These are phyloP conservation scores for Elephantulus edwardii DNA, from an alignment of 2,113 vertebrate species.

Conservation along the genomic window DNA sequence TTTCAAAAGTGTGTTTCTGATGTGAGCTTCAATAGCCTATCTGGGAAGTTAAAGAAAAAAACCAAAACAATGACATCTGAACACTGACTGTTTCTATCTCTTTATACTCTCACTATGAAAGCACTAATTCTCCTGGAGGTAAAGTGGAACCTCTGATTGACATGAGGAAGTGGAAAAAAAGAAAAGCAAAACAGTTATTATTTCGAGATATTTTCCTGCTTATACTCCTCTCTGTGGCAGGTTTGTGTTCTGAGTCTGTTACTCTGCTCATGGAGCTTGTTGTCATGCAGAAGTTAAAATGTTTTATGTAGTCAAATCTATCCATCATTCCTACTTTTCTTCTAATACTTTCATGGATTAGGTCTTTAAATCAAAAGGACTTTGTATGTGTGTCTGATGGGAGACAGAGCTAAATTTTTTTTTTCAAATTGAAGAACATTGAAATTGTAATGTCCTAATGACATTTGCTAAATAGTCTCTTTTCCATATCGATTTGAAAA, in stretches of 20 bases:
- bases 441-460: not conserved
- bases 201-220: slow-evolving; percentile 41
- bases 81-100: slow-evolving; percentile 26
- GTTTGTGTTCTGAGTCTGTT: not conserved
- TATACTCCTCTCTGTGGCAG: not conserved
- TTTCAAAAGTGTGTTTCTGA: slow-evolving; percentile 65
- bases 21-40: slow-evolving; percentile 59
- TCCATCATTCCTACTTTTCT: slow-evolving; percentile 15
- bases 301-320: slow-evolving; percentile 28
- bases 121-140: slow-evolving; percentile 60
- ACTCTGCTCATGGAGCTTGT: not conserved
- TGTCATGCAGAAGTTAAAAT: slow-evolving; percentile 39
- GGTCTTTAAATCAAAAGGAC: slow-evolving; percentile 41
- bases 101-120: slow-evolving; percentile 59
- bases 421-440: slow-evolving; percentile 6
- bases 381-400: not conserved
- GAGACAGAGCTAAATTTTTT: not conserved
- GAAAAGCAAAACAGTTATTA: slow-evolving; percentile 56
- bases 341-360: slow-evolving; percentile 20
- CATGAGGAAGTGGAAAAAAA: slow-evolving; percentile 25
- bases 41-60: slow-evolving; percentile 62
- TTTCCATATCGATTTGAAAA: not conserved
- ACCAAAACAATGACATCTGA: slow-evolving; percentile 71
- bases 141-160: slow-evolving; percentile 59
- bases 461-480: not conserved